Evolutionary conservation across 2,888 invertebrate species (phyloP), one percentile per base, ranked within the genome.

Genomic region (Rhingia rostrata): DNA sequence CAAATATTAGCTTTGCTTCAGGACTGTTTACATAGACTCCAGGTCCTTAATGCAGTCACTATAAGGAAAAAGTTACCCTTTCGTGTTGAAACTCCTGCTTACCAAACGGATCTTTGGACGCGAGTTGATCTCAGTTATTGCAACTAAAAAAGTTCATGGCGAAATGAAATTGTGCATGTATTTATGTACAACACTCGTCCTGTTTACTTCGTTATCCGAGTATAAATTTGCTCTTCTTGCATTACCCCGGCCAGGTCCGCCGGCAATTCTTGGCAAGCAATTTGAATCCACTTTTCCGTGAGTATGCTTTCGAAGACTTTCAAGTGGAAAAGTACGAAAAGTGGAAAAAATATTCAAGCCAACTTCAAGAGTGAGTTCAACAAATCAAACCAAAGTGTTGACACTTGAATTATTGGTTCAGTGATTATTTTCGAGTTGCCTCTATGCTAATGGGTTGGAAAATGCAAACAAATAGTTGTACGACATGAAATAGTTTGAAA

Each of bases 121-220:
- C 12, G 12, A 9, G 32, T 49, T 33, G 22, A 14, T 51, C 64
- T 30, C 39, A 39, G 39, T 10, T 10, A 37, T 30, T 30, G 64
- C 37, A 49, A 64, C 39, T 37, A 12, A 51, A 51, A 49, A 64
- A 64, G 30, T 49, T 64, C 6, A 9, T 10, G 22, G 10, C 22
- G 39, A 6, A 10, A 30, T 30, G 12, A 6, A 30, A 22, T 22
- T 22, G 22, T 22, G 22, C 22, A 22, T 22, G 22, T 22, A 22
- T 37, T 14, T 22, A 10, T 37, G 4, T n/a, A 41, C 2, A 14
- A 33, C 30, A n/a, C 64, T 51, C 32, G 35, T 67, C 54, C 67
- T 67, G 54, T 66, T 66, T 66, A 41, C 67, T 67, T 67, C 67
- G 67, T 67, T 67, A 67, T 67, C 54, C 43, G 33, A 54, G 32